A percentile compares a stretch with the other conserved stretches of the same genome.
Evolutionary conservation across 2,797 vertebrate genomes (phyloP).

Genomic region (Aulostomus chinensis): DNA sequence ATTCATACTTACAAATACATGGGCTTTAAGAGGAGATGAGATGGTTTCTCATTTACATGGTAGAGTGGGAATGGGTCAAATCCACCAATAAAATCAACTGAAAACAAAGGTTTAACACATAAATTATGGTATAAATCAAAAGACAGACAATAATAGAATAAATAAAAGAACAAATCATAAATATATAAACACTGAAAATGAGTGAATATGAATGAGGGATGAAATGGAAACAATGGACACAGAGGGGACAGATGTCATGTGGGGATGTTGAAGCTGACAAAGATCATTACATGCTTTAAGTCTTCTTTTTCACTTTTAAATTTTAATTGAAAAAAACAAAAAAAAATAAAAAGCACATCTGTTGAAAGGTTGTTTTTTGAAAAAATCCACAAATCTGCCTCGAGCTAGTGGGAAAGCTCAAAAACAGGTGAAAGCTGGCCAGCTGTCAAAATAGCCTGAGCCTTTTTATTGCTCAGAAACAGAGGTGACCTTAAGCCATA

Average conservation of each 20-base stretch:
- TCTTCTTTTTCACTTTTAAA: slow-evolving; percentile 14
- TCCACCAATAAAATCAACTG: slow-evolving; percentile 99
- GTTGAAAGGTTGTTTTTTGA: too few relatives aligned
- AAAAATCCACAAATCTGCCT: slow-evolving; percentile 34
- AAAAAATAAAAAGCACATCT: neutral
- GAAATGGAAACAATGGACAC: slow-evolving; percentile 30
- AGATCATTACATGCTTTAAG: neutral
- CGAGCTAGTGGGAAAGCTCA: slow-evolving; percentile 18
- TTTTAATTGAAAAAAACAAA: slow-evolving; percentile 3
- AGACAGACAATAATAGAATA: slow-evolving; percentile 47
- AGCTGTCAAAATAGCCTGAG: slow-evolving; percentile 66
- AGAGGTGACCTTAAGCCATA: slow-evolving; percentile 64
- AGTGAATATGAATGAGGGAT: slow-evolving; percentile 20
- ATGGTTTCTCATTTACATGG: slow-evolving; percentile 96
- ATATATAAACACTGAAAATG: too few relatives aligned
- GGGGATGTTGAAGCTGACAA: slow-evolving; percentile 4
- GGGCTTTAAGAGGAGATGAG: slow-evolving; percentile 92
- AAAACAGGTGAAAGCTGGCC: slow-evolving; percentile 56
- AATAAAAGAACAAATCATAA: slow-evolving; percentile 20
- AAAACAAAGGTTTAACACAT: slow-evolving; percentile 87
- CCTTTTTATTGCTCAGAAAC: slow-evolving; percentile 61
- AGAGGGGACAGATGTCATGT: slow-evolving; percentile 7
- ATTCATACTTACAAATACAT: slow-evolving; percentile 88
- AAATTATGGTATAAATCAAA: slow-evolving; percentile 65
- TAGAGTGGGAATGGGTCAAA: slow-evolving; percentile 96